These are phyloP conservation scores for Aporophyla nigra DNA, from an alignment of 2,888 invertebrate genomes.

Conservation along the genomic window DNA sequence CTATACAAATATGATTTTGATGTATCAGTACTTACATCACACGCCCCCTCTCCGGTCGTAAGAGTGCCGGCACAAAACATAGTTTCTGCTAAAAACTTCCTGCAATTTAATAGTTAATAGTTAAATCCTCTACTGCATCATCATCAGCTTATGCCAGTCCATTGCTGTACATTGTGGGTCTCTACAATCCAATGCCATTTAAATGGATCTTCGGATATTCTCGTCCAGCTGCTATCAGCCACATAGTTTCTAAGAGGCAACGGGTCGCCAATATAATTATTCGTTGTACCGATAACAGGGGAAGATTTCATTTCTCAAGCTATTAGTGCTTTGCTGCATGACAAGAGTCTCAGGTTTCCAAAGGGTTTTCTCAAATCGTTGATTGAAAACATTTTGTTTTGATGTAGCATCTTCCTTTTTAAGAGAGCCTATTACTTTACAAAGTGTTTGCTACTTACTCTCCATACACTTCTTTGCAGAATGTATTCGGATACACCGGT, in stretches of 20 bases:
- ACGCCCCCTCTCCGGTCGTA: slow-evolving; percentile 87
- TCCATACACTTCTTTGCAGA: slow-evolving; percentile 86
- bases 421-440: background rate
- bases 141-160: background rate
- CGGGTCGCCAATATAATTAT: no score
- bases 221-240: background rate
- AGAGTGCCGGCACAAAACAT: slow-evolving; percentile 88
- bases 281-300: background rate
- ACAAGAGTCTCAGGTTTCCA: no score
- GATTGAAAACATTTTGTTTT: background rate
- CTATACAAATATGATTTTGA: background rate
- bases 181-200: no score
- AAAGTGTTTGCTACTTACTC: slow-evolving; percentile 75
- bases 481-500: slow-evolving; percentile 83
- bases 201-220: background rate
- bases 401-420: background rate
- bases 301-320: background rate
- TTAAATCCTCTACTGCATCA: background rate
- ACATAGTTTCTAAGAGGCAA: background rate
- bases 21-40: slow-evolving; percentile 78
- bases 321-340: no score
- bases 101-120: slow-evolving; percentile 68
- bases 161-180: no score
- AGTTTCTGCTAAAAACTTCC: slow-evolving; percentile 78
- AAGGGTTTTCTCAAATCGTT: background rate